Base-by-base conservation (phyloP, 2,888 invertebrate genomes). In the Hartigia nigra region DNA sequence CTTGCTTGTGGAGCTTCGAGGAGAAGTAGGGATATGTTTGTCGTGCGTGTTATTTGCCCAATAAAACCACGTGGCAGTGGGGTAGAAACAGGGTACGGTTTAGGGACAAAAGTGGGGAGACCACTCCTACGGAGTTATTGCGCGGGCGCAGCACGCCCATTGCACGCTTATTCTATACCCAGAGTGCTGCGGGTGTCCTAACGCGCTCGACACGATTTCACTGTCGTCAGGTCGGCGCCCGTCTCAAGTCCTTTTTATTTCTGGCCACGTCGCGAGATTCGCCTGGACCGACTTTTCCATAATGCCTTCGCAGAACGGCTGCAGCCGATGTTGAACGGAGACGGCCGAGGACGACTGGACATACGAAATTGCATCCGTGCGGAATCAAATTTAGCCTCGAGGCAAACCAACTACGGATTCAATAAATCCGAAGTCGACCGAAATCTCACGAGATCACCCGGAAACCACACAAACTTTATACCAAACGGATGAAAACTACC, bases 31-130 rank as follows among this genome's bases (percentile, higher is more conserved):
- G 89, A 87, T 90, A 87, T 90, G 88, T 90, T 90, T 90, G 88
- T 89, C 89, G 89, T 89, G 87, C 87, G 86, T 87, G 88, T 90
- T 90, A 90, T 90, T 90, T 90, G 90, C 87, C 90, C 90, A 90
- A 90, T 90, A 90, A 90, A 90, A 89, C 88, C 90, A 90, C 90
- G 90, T 90, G 90, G 90, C 86, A 55, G 55, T 23, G 55, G 55
- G 55, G 55, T 55, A 55, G 55, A 55, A 23, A 5, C 55, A 74
- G 70, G 75, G 78, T 75, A 75, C 78, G 31, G 70, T 70, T 76
- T 74, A 70, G 78, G 78, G 76, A 76, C 76, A 76, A 72, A 0
- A 31, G 31, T 31, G n/a, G 72, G 72, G 72, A 72, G 31, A 32
- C 72, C 31, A 72, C 72, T 72, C 72, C 72, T 31, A 31, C 72